Evolutionary conservation across 2,797 vertebrate species (phyloP).

Genomic region (Acanthurus leucopareius): DNA sequence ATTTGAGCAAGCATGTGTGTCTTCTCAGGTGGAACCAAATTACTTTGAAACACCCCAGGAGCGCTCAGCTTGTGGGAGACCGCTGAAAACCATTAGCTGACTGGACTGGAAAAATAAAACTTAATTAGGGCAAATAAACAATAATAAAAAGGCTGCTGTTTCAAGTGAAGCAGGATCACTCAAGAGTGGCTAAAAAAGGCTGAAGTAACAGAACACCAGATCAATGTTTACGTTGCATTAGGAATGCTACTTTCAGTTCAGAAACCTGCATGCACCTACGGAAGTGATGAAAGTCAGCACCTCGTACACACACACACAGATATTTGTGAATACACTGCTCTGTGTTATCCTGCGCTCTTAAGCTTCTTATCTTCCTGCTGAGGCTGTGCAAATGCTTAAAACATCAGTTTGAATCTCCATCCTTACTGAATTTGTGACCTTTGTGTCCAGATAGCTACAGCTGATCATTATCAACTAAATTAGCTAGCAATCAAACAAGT

Average conservation of each 20-base stretch:
- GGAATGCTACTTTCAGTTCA: conserved; percentile 13
- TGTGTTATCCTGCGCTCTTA: conserved; percentile 30
- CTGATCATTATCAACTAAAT: conserved; percentile 27
- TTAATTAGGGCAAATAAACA: conserved; percentile 77
- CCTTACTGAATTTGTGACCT: conserved; percentile 8
- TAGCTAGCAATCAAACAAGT: conserved; percentile 1
- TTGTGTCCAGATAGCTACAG: background rate
- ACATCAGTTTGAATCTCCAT: conserved; percentile 26
- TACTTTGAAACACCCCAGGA: conserved; percentile 74
- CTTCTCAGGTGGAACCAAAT: conserved; percentile 82
- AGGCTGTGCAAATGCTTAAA: conserved; percentile 26
- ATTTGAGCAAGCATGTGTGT: conserved; percentile 76
- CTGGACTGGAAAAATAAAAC: conserved; percentile 73
- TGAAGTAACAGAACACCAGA: conserved; percentile 52
- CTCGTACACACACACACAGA: conserved; percentile 1
- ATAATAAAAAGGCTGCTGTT: conserved; percentile 65
- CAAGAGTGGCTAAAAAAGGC: conserved; percentile 37
- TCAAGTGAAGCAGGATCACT: conserved; percentile 39
- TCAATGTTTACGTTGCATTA: conserved; percentile 56
- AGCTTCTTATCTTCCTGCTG: conserved; percentile 38
- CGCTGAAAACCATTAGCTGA: conserved; percentile 68
- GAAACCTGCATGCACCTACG: conserved; percentile 10
- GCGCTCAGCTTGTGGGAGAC: conserved; percentile 52
- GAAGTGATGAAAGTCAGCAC: conserved; percentile 36
- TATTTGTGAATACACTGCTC: conserved; percentile 27